These are phyloP conservation scores for Pteronura brasiliensis DNA, from an alignment of 2,113 vertebrate species.

Conservation along the genomic window DNA sequence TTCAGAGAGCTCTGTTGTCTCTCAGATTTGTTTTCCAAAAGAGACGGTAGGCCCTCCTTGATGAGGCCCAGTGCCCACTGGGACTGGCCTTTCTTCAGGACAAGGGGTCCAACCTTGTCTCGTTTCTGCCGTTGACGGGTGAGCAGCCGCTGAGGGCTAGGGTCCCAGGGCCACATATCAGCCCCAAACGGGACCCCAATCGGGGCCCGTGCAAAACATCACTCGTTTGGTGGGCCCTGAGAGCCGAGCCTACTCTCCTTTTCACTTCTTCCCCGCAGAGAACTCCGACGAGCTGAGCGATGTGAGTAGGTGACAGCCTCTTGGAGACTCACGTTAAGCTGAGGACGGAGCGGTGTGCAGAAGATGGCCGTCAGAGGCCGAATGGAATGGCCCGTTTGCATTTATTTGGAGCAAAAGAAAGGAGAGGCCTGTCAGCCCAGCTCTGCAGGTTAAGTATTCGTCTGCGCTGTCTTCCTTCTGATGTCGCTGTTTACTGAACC, in stretches of 20 bases:
- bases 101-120: not conserved
- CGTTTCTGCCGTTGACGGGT: not conserved
- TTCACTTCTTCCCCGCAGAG: constrained; percentile 10
- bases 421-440: not conserved
- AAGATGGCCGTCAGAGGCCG: not conserved
- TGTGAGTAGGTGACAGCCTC: not conserved
- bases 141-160: not conserved
- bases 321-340: not conserved
- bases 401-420: not conserved
- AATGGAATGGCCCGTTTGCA: not conserved
- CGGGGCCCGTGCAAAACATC: not conserved
- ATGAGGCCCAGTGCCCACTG: not conserved
- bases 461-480: not conserved
- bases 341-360: not conserved
- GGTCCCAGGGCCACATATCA: not conserved
- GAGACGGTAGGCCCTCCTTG: not conserved
- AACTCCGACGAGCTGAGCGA: not conserved
- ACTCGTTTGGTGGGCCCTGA: not conserved
- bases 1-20: not conserved
- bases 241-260: not conserved
- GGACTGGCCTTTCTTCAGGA: not conserved
- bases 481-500: not conserved
- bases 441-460: constrained; percentile 29
- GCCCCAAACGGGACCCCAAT: not conserved
- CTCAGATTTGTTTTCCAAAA: not conserved